These are phyloP conservation scores for Gila orcuttii DNA, from an alignment of 2,113 vertebrate genomes.

Conservation along the genomic window DNA sequence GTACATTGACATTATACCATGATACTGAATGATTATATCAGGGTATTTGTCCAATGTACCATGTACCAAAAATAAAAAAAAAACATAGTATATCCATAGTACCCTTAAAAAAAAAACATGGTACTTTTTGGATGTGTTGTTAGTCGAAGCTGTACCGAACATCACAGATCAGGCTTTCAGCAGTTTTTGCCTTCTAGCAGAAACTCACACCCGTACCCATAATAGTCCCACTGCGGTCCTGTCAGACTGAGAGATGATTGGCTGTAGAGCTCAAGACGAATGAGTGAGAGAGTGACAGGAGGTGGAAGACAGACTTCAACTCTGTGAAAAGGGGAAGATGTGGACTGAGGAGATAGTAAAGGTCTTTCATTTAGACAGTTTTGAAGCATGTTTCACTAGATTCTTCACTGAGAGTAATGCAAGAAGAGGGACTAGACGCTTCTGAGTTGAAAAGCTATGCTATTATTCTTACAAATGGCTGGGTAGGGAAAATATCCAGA, in stretches of 20 bases:
- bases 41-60: neutral
- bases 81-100: neutral
- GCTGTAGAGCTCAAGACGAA: neutral
- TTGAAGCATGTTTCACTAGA: conserved; percentile 33
- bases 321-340: conserved; percentile 12
- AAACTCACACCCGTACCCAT: neutral
- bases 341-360: conserved; percentile 21
- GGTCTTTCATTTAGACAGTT: conserved; percentile 4
- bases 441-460: neutral
- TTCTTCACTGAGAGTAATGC: conserved; percentile 2
- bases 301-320: conserved; percentile 5
- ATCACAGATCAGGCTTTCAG: neutral
- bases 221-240: conserved; percentile 29
- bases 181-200: conserved; percentile 27
- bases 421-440: conserved; percentile 26
- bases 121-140: neutral
- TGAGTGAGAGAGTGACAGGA: conserved; percentile 5
- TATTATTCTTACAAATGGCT: conserved; percentile 37
- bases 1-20: neutral
- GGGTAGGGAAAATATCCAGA: conserved; percentile 10
- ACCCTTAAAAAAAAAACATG: neutral
- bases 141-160: neutral
- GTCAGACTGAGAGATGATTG: conserved; percentile 37
- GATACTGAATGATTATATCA: neutral
- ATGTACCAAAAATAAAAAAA: neutral